Evolutionary conservation across 1,140 invertebrate species (phyloP), one percentile per base, ranked within the genome.

Genomic region (Bombyx mandarina): DNA sequence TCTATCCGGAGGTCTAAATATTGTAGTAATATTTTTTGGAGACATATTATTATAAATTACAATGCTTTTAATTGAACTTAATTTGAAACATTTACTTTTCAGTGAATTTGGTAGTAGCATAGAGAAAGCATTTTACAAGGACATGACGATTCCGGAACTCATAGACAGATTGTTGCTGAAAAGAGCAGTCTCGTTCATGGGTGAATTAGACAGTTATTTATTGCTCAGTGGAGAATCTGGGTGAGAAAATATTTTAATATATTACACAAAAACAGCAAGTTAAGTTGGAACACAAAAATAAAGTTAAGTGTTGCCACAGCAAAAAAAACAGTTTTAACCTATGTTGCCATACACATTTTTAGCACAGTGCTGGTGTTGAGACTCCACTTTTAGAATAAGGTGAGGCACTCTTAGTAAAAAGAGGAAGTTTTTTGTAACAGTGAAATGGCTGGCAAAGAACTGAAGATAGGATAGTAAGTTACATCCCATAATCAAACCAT

Each of bases 101-200:
- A 86, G 88, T 50, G 75, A 85, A 18, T 79, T 88, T 63, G 91
- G 91, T 9, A 89, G 82, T 7, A 18, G 59, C 3, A 78, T 89
- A 18, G 91, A 91, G 62, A 89, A 88, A 60, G 66, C 77, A 0
- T 65, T 91, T 12, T 91, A 91, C 65, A 86, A 86, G 68, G 77
- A 90, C 18, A 89, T 92, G 88, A 77, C 78, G 1, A 74, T 92
- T 18, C 67, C 89, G 6, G 79, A 90, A 22, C 86, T 91, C 5
- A 87, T 91, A 22, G 88, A 91, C 56, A 81, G 91, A 22, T 72
- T 92, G 43, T 62, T 92, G 43, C 86, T 86, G 35, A 91, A 91
- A 56, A 71, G 91, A 18, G 90, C 91, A 0, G 74, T 90, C 0
- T 73, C 77, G 1, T 92, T 92, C 59, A 83, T 89, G 61, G 86